These are phyloP conservation scores for Leptosomus discolor DNA, from an alignment of 2,113 vertebrate genomes.

Conservation along the genomic window DNA sequence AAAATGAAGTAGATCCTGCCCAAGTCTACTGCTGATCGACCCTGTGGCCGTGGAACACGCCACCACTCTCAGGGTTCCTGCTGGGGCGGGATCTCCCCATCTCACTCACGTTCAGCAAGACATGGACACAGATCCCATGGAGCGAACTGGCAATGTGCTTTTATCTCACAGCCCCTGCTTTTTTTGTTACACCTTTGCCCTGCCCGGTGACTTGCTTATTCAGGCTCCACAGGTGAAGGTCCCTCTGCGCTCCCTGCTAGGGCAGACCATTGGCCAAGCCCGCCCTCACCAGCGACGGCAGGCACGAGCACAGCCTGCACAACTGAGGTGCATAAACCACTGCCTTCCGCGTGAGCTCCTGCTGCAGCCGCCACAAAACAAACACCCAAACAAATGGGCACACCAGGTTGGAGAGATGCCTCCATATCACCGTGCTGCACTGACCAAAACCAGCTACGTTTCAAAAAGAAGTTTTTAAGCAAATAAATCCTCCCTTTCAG, in stretches of 20 bases:
- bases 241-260: neutral
- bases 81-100: neutral
- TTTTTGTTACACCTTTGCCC: neutral
- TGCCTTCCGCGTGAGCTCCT: neutral
- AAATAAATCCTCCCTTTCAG: neutral
- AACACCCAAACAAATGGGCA: neutral
- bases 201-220: neutral
- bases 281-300: neutral
- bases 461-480: neutral
- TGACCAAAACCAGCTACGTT: neutral
- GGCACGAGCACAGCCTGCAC: fast-evolving
- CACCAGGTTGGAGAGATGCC: fast-evolving
- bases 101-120: fast-evolving
- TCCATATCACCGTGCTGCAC: neutral
- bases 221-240: neutral
- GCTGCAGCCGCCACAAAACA: neutral
- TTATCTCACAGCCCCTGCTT: neutral
- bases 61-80: fast-evolving
- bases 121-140: fast-evolving
- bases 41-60: too few relatives aligned
- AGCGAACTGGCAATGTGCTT: fast-evolving
- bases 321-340: neutral
- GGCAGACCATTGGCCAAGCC: neutral
- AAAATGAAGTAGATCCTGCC: neutral
- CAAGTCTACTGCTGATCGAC: neutral